These are phyloP conservation scores for Alligator mississippiensis DNA, from an alignment of 2,113 vertebrate species.

Conservation along the genomic window DNA sequence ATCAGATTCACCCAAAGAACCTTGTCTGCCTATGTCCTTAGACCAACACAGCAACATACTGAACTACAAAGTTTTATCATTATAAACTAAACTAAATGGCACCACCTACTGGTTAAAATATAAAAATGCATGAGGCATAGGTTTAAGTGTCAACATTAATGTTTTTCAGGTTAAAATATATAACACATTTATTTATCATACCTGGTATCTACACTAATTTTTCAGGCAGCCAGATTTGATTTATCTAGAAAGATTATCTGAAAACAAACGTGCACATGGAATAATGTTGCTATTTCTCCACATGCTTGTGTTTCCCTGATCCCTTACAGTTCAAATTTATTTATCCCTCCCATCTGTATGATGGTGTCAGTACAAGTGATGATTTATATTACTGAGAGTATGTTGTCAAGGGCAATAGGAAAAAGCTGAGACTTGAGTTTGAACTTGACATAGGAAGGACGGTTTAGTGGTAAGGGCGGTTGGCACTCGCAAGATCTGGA, in stretches of 20 bases:
- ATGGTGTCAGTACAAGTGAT: not conserved
- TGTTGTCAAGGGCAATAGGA: not conserved
- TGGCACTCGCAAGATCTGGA: not conserved
- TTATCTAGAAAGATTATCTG: not conserved
- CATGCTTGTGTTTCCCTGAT: not conserved
- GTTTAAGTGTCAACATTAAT: not conserved
- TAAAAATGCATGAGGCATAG: not conserved
- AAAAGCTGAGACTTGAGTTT: not conserved
- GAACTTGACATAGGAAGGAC: rapidly evolving
- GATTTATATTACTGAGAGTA: not conserved
- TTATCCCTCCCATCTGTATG: not conserved
- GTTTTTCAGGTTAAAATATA: not conserved
- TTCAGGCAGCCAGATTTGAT: not conserved
- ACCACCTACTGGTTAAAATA: conserved; percentile 61
- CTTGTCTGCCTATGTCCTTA: too few species aligned
- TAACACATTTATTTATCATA: not conserved
- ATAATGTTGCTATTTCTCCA: not conserved
- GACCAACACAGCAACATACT: not conserved
- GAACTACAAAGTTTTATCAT: not conserved
- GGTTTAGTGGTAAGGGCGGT: not conserved
- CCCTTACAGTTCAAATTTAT: not conserved
- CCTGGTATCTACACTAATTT: not conserved
- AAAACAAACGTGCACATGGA: not conserved
- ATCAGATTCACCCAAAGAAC: too few species aligned
- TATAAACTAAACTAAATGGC: conserved; percentile 43